phyloP scores from a whole-genome alignment of 1,140 invertebrate species.

The Formica exsecta region DNA sequence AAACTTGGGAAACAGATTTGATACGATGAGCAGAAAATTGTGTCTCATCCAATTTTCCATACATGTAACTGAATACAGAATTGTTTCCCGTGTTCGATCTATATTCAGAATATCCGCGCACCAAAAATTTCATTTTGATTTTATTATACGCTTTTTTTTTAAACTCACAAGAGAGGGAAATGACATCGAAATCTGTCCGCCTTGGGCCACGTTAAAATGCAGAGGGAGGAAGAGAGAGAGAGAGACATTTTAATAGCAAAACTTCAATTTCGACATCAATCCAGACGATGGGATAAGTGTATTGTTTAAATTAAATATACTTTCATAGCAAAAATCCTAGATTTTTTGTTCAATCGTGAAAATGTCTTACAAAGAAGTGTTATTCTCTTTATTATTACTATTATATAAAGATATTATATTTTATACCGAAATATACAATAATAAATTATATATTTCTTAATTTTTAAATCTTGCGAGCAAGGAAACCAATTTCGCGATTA shows the following conservation, averaged over 20 bases:
- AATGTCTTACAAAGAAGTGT: not conserved
- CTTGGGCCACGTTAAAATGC: slow-evolving; percentile 63
- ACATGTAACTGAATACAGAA: slow-evolving; percentile 48
- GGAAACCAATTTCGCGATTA: slow-evolving; percentile 21
- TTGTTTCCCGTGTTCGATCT: slow-evolving; percentile 39
- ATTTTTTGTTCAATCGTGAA: not conserved
- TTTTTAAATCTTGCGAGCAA: not conserved
- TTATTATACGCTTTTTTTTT: slow-evolving; percentile 60
- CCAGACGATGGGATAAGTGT: slow-evolving; percentile 8
- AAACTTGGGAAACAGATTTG: slow-evolving; percentile 60
- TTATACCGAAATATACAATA: too few species aligned
- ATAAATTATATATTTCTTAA: not conserved
- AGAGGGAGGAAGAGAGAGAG: not conserved
- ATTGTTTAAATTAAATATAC: slow-evolving; percentile 2
- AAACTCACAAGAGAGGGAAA: slow-evolving; percentile 51
- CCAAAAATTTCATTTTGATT: slow-evolving; percentile 60
- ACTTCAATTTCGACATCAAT: slow-evolving; percentile 51
- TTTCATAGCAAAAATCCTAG: not conserved
- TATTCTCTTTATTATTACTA: not conserved
- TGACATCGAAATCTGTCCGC: slow-evolving; percentile 53
- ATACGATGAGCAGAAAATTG: slow-evolving; percentile 56
- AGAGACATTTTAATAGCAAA: slow-evolving; percentile 37
- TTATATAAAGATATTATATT: not conserved
- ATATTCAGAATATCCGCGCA: slow-evolving; percentile 31
- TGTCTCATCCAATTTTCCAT: slow-evolving; percentile 57